phyloP scores from a whole-genome alignment of 1,140 invertebrate genomes.

The Hyposmocoma kahamanoa region DNA sequence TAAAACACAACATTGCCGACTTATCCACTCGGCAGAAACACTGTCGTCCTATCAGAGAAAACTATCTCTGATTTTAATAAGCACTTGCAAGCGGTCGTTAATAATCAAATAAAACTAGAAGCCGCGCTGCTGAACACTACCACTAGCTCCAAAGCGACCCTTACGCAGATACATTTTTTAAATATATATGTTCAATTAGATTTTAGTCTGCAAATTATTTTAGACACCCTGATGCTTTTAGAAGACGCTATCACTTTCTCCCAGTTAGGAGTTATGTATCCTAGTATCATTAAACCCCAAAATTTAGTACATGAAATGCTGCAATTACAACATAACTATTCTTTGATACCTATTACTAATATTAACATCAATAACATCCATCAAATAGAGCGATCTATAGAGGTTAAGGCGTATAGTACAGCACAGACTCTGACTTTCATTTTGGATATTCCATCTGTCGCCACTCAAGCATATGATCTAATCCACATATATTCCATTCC shows the following conservation, averaged over 20 bases:
- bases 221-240: background rate
- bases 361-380: background rate
- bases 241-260: slow-evolving; percentile 2
- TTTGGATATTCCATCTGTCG: background rate
- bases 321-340: background rate
- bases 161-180: background rate
- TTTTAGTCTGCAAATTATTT: background rate
- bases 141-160: background rate
- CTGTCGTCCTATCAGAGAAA: too few species aligned
- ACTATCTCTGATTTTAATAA: background rate
- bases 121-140: background rate
- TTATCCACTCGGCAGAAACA: background rate
- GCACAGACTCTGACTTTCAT: background rate
- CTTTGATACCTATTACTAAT: background rate
- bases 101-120: background rate
- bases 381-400: slow-evolving; percentile 1
- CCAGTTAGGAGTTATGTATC: slow-evolving; percentile 1
- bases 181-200: background rate
- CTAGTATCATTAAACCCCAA: background rate
- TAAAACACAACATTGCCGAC: background rate
- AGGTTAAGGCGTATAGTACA: slow-evolving; percentile 1
- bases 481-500: slow-evolving; percentile 2
- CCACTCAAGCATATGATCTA: background rate
- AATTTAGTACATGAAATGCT: background rate
- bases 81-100: background rate